These are phyloP conservation scores for Rhingia campestris DNA, from an alignment of 2,888 invertebrate genomes.

Conservation along the genomic window DNA sequence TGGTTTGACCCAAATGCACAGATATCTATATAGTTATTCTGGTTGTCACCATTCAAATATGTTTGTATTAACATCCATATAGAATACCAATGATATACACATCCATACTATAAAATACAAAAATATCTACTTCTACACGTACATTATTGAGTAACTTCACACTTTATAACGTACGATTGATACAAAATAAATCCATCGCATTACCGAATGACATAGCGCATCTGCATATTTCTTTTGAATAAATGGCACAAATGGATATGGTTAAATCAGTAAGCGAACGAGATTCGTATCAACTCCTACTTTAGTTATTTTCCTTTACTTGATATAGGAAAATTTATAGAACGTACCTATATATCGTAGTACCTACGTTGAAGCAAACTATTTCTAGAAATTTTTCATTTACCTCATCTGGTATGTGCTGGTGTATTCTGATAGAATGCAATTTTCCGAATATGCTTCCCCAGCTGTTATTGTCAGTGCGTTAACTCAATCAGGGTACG, in stretches of 20 bases:
- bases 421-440: conserved; percentile 8
- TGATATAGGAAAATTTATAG: conserved; percentile 5
- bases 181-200: no score
- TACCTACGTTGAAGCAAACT: not conserved
- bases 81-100: no score
- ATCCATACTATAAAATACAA: no score
- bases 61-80: no score
- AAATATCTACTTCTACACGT: no score
- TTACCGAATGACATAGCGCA: not conserved
- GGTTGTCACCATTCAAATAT: no score
- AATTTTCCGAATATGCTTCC: not conserved
- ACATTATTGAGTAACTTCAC: no score
- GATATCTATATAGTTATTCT: no score
- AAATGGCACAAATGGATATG: not conserved
- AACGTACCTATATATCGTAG: not conserved
- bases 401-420: not conserved
- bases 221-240: not conserved
- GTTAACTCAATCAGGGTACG: not conserved
- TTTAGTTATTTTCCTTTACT: conserved; percentile 11
- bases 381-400: not conserved
- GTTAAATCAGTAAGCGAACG: not conserved
- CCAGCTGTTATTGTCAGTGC: conserved; percentile 3
- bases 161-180: no score
- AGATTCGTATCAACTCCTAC: conserved; percentile 7
- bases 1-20: no score